Percentiles rank a stretch among this genome's conserved stretches.
Evolutionary conservation across 2,888 invertebrate species (phyloP).

Genomic region (Hesperia comma): DNA sequence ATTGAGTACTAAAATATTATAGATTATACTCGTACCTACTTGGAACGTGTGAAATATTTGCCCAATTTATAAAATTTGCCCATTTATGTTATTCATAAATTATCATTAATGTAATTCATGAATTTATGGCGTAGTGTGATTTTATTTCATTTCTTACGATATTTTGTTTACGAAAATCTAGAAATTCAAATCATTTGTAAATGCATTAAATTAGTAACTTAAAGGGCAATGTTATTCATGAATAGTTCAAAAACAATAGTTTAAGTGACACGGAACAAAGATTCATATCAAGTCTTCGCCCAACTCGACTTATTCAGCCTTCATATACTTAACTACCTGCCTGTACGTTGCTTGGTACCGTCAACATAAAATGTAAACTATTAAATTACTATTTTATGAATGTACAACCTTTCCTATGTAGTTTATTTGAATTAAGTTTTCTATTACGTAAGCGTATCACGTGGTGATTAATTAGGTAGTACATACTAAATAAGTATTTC

Average conservation of each 20-base stretch:
- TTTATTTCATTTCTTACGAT: too few species aligned
- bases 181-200: too few species aligned
- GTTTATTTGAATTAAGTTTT: too few species aligned
- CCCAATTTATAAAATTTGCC: neutral
- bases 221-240: neutral
- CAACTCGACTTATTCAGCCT: conserved; percentile 19
- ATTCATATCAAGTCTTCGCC: conserved; percentile 17
- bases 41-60: neutral
- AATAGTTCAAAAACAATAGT: conserved; percentile 13
- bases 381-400: neutral
- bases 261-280: conserved; percentile 14
- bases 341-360: neutral
- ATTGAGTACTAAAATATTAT: too few species aligned
- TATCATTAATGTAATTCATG: too few species aligned
- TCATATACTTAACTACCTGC: conserved; percentile 10
- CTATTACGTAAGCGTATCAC: too few species aligned
- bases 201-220: neutral
- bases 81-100: neutral
- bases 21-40: too few species aligned
- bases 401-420: too few species aligned
- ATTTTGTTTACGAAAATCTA: too few species aligned
- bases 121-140: too few species aligned
- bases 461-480: too few species aligned
- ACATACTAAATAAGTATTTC: too few species aligned
- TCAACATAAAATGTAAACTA: neutral